These are phyloP conservation scores for Zosterops pallidus DNA, from an alignment of 2,113 vertebrate species.

Conservation along the genomic window DNA sequence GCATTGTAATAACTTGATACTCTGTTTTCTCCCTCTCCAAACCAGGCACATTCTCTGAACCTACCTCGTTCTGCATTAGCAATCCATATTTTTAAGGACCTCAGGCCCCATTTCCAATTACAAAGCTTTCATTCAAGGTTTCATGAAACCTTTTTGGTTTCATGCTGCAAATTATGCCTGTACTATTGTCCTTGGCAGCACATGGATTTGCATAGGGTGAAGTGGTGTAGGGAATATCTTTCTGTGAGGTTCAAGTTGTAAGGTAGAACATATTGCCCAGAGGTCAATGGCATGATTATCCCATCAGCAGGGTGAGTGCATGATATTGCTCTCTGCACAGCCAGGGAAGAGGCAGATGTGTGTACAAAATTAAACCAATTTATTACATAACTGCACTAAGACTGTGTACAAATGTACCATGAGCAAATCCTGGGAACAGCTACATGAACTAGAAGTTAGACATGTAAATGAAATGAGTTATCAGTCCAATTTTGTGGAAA, in stretches of 20 bases:
- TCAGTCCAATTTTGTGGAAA: background rate
- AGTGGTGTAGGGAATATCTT: background rate
- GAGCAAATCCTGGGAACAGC: background rate
- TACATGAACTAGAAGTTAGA: background rate
- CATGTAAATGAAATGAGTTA: background rate
- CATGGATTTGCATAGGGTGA: background rate
- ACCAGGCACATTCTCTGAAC: background rate
- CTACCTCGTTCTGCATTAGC: background rate
- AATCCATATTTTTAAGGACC: background rate
- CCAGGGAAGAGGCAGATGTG: background rate
- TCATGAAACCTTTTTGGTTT: background rate
- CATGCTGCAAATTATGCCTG: background rate
- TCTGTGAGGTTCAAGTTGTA: background rate
- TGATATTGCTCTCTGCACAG: background rate
- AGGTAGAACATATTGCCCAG: background rate
- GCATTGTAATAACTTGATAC: background rate
- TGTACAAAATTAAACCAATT: background rate
- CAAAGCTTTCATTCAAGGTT: background rate
- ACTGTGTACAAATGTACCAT: background rate
- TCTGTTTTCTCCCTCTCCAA: background rate
- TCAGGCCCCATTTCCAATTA: slow-evolving; percentile 19
- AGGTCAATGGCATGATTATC: background rate
- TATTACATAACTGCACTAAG: background rate
- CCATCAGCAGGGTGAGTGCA: background rate
- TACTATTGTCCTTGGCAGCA: background rate